A percentile compares a stretch with the other conserved stretches of the same genome.
phyloP scores from a whole-genome alignment of 2,888 invertebrate genomes.

The Heliconius ismenius region DNA sequence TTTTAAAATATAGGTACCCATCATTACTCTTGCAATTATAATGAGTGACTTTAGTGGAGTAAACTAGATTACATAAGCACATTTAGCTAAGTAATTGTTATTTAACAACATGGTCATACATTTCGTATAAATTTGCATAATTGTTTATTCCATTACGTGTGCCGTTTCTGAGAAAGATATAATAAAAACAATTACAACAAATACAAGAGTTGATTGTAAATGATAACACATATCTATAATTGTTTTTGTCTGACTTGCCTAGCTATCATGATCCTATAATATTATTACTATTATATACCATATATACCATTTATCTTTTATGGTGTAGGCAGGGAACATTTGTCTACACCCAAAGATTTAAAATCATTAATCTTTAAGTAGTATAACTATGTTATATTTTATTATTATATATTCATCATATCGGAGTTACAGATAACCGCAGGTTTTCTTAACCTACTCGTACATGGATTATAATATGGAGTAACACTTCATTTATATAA shows the following conservation, averaged over 20 bases:
- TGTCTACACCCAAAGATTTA: neutral
- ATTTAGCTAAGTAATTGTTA: slow-evolving; percentile 7
- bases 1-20: neutral
- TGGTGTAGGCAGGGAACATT: neutral
- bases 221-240: slow-evolving; percentile 6
- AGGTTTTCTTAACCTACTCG: neutral
- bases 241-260: neutral
- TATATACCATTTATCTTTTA: neutral
- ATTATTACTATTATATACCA: neutral
- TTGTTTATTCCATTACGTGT: neutral
- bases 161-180: neutral
- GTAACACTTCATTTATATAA: neutral
- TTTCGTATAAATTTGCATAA: neutral
- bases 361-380: no score
- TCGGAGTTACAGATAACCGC: slow-evolving; percentile 8
- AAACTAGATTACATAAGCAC: neutral
- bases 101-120: neutral
- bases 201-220: neutral
- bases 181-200: neutral
- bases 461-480: neutral
- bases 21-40: neutral
- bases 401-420: neutral
- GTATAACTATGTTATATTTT: neutral
- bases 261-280: neutral
- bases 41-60: neutral